Base-by-base conservation (phyloP, 2,888 invertebrate genomes). In the Zygogramma bicolorata region DNA sequence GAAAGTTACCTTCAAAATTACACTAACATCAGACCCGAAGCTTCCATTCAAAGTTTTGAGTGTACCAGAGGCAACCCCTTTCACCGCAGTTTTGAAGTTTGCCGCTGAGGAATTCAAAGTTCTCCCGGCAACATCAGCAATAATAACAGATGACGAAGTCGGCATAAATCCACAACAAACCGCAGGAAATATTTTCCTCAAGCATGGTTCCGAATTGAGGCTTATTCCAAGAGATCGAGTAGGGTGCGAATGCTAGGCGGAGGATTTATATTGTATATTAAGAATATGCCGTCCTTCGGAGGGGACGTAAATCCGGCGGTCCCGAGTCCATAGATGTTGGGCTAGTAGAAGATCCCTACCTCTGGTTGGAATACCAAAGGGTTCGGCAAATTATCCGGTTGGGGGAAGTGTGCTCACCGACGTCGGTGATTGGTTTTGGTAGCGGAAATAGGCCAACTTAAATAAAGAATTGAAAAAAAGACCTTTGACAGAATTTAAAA, bases 81-180 rank as follows among this genome's bases (percentile, higher is more conserved):
- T 99, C 88, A 99, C 99, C 27, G 99, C 99, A 22, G 99, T 99
- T 20, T 89, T 99, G 22, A 98, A 99, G 89, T 99, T 97, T 88
- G 99, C 99, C 15, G 99, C 99, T 27, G 99, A 99, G 88, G 99
- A 99, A 91, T 99, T 99, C 87, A 95, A 97, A 86, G 99, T 99
- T 68, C 94, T 97, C 67, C 94, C 99, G 20, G 97, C 97, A 75
- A 99, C 99, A n/a, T 98, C 98, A 83, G 99, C 99, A 31, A 98
- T 99, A 83, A 99, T 99, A 80, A 99, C 99, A 4, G 98, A 99
- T 87, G 99, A 99, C 88, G 99, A 99, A 69, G 96, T 99, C 81
- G 99, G 99, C 74, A 99, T 99, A 79, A 99, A 99, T 89, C 99
- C 99, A 13, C 96, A 97, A 84, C 99, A 99, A 88, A 97, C 96